These are phyloP conservation scores for Drosophila nr. fundita DNA, from an alignment of 2,888 invertebrate genomes.

Conservation along the genomic window DNA sequence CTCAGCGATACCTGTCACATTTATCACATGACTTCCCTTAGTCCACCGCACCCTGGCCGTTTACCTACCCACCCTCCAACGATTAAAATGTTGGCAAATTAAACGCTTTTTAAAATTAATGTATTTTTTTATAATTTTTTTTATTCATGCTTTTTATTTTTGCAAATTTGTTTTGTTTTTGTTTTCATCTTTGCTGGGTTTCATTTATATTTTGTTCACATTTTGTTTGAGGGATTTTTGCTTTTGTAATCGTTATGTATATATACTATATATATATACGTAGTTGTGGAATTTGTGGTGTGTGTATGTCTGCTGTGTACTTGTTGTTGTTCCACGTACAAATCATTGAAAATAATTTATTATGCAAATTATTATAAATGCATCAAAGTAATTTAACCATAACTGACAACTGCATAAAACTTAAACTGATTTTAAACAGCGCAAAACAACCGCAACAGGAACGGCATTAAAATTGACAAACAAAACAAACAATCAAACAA, in stretches of 20 bases:
- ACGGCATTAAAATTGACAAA: conserved; percentile 62
- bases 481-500: conserved; percentile 38
- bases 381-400: conserved; percentile 72
- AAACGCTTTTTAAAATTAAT: conserved; percentile 79
- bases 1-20: conserved; percentile 42
- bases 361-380: conserved; percentile 79
- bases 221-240: conserved; percentile 65
- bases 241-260: conserved; percentile 51
- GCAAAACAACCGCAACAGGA: conserved; percentile 60
- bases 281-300: conserved; percentile 25
- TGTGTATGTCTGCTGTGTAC: conserved; percentile 24
- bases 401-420: conserved; percentile 66
- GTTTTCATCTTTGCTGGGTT: conserved; percentile 53
- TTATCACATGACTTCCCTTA: conserved; percentile 53
- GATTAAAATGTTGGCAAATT: conserved; percentile 70
- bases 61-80: neutral
- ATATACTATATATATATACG: conserved; percentile 34
- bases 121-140: conserved; percentile 63
- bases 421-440: conserved; percentile 73
- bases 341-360: conserved; percentile 77
- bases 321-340: conserved; percentile 42
- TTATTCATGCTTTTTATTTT: conserved; percentile 60
- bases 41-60: neutral
- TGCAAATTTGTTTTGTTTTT: conserved; percentile 58
- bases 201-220: conserved; percentile 53